Base-by-base conservation (phyloP, 1,140 invertebrate genomes). In the Lordiphosa mommai region DNA sequence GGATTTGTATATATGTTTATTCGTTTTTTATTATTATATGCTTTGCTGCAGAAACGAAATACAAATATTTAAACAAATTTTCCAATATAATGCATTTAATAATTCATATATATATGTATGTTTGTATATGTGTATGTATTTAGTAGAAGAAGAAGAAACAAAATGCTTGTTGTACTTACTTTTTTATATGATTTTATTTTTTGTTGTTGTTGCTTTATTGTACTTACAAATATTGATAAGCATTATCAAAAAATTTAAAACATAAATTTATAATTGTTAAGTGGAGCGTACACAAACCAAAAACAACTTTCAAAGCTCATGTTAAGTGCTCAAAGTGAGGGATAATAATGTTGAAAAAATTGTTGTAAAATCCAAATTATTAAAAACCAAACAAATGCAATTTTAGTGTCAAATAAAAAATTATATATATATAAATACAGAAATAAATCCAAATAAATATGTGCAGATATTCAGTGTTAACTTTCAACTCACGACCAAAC, bases 331-430 rank as follows among this genome's bases (percentile, higher is more conserved):
- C 44, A 67, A 59, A 33, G 30, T 36, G 20, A 36, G 13, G 20
- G 30, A 23, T 52, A 38, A 38, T 34, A 52, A 37, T 27, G 23
- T 27, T 27, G 23, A n/a, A 43, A 50, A 60, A 84, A 50, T 82
- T 80, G 71, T 84, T 77, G 72, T 77, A 85, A 77, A 84, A 85
- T 68, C 71, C 77, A 47, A 84, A 82, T 77, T 77, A 72, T 53
- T 61, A 68, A 61, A 69, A 72, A 23, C 44, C 33, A 64, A 60
- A 48, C 60, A 72, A 72, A 63, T 61, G 67, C 77, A 84, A 84
- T 85, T 85, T 72, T 71, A 84, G 79, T 76, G 68, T 82, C 79
- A 77, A 85, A 68, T 57, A 13, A 36, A 85, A 77, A 71, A 53
- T 27, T 27, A 27, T 61, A 70, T 70, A 41, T 46, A 69, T 53